Evolutionary conservation across 1,140 invertebrate genomes (phyloP).

Genomic region (Branchinecta lynchi): DNA sequence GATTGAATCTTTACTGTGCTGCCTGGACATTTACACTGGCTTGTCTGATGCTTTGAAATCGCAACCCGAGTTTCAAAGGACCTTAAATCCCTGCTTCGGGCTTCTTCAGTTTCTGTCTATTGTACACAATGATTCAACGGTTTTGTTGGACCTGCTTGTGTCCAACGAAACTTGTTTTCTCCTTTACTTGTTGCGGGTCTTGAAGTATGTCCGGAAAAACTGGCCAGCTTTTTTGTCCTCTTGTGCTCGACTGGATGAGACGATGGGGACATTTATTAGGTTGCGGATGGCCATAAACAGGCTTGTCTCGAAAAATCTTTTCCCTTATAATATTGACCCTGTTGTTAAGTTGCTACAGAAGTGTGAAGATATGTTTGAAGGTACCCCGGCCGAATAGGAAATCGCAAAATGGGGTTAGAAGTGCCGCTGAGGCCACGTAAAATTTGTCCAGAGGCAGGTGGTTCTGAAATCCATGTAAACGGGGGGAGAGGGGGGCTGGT

Average conservation of each 20-base stretch:
- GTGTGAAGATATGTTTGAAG: conserved; percentile 70
- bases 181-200: conserved; percentile 62
- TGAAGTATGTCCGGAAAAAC: conserved; percentile 67
- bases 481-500: too few relatives aligned
- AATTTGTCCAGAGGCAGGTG: too few relatives aligned
- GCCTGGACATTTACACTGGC: conserved; percentile 65
- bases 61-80: conserved; percentile 50
- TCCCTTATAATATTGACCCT: conserved; percentile 78
- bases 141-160: conserved; percentile 68
- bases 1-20: conserved; percentile 82
- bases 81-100: conserved; percentile 47
- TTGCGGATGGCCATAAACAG: conserved; percentile 61
- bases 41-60: conserved; percentile 30
- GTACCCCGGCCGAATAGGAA: conserved; percentile 28
- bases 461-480: too few relatives aligned
- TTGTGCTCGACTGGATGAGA: conserved; percentile 51
- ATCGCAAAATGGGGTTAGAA: too few relatives aligned
- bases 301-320: conserved; percentile 60
- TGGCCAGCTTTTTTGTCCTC: conserved; percentile 58
- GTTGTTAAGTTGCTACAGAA: conserved; percentile 63
- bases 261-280: conserved; percentile 64
- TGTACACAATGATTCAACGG: conserved; percentile 62
- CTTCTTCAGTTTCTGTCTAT: conserved; percentile 68
- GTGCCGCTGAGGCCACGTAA: too few relatives aligned
- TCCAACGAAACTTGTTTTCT: conserved; percentile 83